phyloP scores from a whole-genome alignment of 2,113 vertebrate species.

The Sarotherodon lohbergeri region DNA sequence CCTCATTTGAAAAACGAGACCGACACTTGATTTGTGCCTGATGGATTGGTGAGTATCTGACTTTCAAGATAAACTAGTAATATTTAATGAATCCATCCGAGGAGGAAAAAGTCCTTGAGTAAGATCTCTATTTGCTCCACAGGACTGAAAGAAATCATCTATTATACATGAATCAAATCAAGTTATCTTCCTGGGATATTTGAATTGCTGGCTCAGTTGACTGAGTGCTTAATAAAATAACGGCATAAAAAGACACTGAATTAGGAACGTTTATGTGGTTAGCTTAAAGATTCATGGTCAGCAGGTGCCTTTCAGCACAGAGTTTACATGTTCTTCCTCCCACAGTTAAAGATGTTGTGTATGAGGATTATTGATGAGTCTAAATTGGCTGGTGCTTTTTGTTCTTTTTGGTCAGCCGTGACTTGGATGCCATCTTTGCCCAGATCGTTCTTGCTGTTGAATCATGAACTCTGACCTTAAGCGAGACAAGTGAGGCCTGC shows the following conservation, averaged over 20 bases:
- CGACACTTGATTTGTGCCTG: neutral
- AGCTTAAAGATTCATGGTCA: neutral
- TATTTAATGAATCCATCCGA: neutral
- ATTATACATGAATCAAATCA: neutral
- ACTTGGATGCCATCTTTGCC: neutral
- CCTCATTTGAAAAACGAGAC: neutral
- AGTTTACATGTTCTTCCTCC: neutral
- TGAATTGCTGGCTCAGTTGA: neutral
- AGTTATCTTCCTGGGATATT: neutral
- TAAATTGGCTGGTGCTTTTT: neutral
- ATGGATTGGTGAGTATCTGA: neutral
- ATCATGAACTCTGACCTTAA: neutral
- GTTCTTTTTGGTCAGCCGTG: neutral
- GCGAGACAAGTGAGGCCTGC: neutral
- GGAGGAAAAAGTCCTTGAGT: neutral
- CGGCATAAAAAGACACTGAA: neutral
- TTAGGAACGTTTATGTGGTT: neutral
- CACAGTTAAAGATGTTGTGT: neutral
- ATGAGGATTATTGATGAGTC: neutral
- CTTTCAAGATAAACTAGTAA: neutral
- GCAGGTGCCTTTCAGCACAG: neutral
- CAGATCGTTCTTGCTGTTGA: neutral
- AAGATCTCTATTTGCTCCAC: neutral
- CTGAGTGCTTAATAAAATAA: neutral
- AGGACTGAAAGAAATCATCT: neutral